phyloP scores from a whole-genome alignment of 2,113 vertebrate species.

The Trogon melanurus region DNA sequence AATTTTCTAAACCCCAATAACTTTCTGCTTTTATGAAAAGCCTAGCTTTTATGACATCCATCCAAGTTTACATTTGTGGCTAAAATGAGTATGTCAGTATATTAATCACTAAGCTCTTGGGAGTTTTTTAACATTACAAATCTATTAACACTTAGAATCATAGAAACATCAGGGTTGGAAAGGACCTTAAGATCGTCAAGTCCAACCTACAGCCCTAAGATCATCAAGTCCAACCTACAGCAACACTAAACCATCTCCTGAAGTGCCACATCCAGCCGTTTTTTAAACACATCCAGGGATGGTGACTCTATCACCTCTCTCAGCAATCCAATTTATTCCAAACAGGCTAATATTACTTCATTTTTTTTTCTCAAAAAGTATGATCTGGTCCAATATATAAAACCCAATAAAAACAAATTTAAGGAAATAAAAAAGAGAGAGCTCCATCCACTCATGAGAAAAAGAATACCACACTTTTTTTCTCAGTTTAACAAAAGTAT shows the following conservation, averaged over 20 bases:
- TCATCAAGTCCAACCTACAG: no score
- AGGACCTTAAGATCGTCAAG: no score
- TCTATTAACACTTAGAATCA: not conserved
- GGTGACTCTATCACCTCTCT: no score
- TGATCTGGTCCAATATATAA: not conserved
- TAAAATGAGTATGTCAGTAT: not conserved
- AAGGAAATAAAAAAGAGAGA: not conserved
- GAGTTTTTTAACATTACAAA: not conserved
- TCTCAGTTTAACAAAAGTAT: not conserved
- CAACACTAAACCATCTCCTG: no score
- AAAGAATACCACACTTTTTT: not conserved
- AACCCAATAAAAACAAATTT: not conserved
- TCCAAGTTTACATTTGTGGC: not conserved
- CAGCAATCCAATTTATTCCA: not conserved
- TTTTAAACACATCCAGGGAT: no score
- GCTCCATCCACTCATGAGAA: rapidly evolving
- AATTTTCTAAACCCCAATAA: not conserved
- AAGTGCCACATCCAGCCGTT: no score
- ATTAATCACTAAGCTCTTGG: not conserved
- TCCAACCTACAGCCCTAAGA: no score
- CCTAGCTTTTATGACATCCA: not conserved
- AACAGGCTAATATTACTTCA: not conserved
- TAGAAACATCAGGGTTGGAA: no score
- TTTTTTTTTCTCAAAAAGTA: not conserved
- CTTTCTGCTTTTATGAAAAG: not conserved